Evolutionary conservation across 2,888 invertebrate species (phyloP).

Genomic region (Flabesymbios commensalis): DNA sequence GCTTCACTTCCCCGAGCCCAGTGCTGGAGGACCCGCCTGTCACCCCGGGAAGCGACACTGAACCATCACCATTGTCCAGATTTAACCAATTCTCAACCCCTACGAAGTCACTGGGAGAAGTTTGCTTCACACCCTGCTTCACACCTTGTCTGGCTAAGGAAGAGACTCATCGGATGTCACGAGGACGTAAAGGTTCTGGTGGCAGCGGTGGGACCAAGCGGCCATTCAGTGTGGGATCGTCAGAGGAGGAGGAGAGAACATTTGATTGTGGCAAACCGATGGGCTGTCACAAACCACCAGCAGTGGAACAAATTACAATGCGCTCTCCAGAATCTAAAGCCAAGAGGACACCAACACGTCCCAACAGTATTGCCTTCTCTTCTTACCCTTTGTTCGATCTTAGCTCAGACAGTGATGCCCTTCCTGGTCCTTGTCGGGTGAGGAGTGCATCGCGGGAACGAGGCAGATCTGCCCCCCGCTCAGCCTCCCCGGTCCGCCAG

Average conservation of each 20-base stretch:
- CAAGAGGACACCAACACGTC: slow-evolving; percentile 49
- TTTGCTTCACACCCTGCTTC: slow-evolving; percentile 59
- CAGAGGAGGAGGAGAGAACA: background rate
- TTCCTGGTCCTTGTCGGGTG: too few species aligned
- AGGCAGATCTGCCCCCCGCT: background rate
- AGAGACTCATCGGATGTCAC: background rate
- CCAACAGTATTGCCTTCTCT: slow-evolving; percentile 59
- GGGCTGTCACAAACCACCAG: too few species aligned
- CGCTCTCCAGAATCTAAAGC: slow-evolving; percentile 49
- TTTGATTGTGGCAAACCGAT: background rate
- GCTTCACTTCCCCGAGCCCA: slow-evolving; percentile 42
- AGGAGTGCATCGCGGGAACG: background rate
- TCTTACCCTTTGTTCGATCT: slow-evolving; percentile 54
- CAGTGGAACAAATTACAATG: too few species aligned
- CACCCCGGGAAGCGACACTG: background rate
- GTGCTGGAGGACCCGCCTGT: slow-evolving; percentile 9
- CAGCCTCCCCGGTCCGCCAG: background rate
- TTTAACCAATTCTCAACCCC: too few species aligned
- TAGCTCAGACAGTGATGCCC: too few species aligned
- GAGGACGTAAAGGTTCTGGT: background rate
- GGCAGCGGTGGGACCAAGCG: slow-evolving; percentile 27
- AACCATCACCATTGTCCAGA: background rate
- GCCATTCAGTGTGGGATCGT: slow-evolving; percentile 19
- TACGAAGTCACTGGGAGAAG: slow-evolving; percentile 57
- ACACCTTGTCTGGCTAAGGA: slow-evolving; percentile 26